phyloP scores from a whole-genome alignment of 2,888 invertebrate genomes.

The Rhodophaea formosa region DNA sequence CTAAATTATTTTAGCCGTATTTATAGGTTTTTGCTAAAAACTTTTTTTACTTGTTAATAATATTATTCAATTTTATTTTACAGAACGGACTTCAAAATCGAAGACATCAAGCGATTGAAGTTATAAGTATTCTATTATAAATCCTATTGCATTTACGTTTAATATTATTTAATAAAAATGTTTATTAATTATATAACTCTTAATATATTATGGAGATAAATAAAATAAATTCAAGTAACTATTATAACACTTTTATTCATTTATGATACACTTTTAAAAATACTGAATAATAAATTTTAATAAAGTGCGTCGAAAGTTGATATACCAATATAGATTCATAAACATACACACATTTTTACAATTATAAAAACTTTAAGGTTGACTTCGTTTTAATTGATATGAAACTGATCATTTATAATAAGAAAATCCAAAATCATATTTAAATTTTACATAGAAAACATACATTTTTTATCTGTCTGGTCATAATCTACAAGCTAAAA shows the following conservation, averaged over 20 bases:
- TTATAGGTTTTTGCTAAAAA: no score
- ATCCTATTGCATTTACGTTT: slow-evolving; percentile 8
- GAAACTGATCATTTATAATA: no score
- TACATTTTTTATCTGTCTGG: no score
- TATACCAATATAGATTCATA: background rate
- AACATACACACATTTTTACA: no score
- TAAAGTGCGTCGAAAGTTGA: slow-evolving; percentile 7
- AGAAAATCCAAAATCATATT: no score
- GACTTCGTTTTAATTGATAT: no score
- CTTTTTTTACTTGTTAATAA: background rate
- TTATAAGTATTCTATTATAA: slow-evolving; percentile 37
- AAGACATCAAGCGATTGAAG: slow-evolving; percentile 88
- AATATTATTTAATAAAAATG: slow-evolving; percentile 8
- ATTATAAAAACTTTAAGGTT: no score
- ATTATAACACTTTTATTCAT: slow-evolving; percentile 15
- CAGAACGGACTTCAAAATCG: slow-evolving; percentile 91
- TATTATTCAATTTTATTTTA: slow-evolving; percentile 31
- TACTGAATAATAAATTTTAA: slow-evolving; percentile 23
- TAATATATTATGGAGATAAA: slow-evolving; percentile 17
- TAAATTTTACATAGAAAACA: no score
- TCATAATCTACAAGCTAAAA: no score
- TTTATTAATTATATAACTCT: slow-evolving; percentile 8
- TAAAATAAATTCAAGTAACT: slow-evolving; percentile 24
- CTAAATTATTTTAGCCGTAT: no score
- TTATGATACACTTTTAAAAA: slow-evolving; percentile 24